Evolutionary conservation across 2,797 vertebrate genomes (phyloP), one percentile per base, ranked within the genome.

Genomic region (Melanogrammus aeglefinus): DNA sequence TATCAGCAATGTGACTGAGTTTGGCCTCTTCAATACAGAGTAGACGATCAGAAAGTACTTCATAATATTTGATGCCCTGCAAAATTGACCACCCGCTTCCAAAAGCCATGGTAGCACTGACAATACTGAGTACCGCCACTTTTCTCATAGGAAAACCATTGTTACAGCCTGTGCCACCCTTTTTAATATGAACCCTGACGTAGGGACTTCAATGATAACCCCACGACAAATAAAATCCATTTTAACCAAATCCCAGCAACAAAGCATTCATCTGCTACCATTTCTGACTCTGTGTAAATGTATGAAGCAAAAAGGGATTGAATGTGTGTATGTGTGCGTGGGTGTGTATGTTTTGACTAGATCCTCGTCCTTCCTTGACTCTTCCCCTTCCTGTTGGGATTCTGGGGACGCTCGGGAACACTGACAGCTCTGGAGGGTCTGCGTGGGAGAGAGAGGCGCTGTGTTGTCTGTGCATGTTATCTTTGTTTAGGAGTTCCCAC

Each of bases 341-440:
- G 14, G 29, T 84, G 72, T 85, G 86, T 84, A 79, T 85, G 47
- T 84, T 35, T 82, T 88, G 86, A 83, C 82, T 24, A 78, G 83
- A 87, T 83, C 78, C 31, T 47, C 75, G 83, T 87, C 82, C 80
- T 86, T 88, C 80, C 83, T 79, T 77, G 78, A 73, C 85, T 89
- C 86, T 88, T 88, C 84, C 86, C 84, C 87, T 91, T 92, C 89
- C 88, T 85, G 86, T 75, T 78, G 85, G 81, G 84, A 75, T 57
- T 79, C 81, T 81, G 85, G 81, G 88, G 91, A 86, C 81, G 79
- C 79, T 87, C 79, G 86, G 85, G 84, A 80, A 85, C 79, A 86
- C 76, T 79, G 75, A 79, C 72, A 73, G 77, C 63, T 74, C 74
- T 74, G 75, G 38, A 35, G 18, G 72, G 27, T 1, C 13, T 47